Evolutionary conservation across 2,888 invertebrate species (phyloP).

Genomic region (Linnaemya tessellans): DNA sequence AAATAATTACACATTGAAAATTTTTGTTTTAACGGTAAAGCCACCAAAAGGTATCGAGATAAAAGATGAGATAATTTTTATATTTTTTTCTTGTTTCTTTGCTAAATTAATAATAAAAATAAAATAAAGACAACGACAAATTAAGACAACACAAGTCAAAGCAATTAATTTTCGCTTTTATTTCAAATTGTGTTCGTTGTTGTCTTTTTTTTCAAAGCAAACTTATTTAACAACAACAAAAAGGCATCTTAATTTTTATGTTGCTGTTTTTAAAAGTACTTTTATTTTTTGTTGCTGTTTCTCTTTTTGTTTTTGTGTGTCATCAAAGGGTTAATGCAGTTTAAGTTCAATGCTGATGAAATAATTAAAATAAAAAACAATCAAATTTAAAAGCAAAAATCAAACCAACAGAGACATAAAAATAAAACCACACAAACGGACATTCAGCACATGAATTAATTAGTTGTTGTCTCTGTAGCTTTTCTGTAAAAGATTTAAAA

Average conservation of each 20-base stretch:
- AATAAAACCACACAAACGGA: background rate
- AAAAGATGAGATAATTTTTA: conserved; percentile 45
- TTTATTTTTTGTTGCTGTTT: conserved; percentile 14
- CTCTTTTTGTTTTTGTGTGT: conserved; percentile 19
- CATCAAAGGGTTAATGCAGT: conserved; percentile 72
- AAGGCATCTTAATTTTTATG: conserved; percentile 51
- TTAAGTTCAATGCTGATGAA: conserved; percentile 71
- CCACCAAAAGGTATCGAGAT: conserved; percentile 17
- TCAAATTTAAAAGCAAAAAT: conserved; percentile 30
- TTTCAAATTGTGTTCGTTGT: conserved; percentile 7
- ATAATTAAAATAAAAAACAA: conserved; percentile 62
- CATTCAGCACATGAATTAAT: background rate
- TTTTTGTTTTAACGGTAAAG: background rate
- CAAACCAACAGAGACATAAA: conserved; percentile 12
- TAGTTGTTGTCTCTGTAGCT: background rate
- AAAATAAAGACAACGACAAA: conserved; percentile 40
- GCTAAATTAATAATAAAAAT: conserved; percentile 34
- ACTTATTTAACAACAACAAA: conserved; percentile 43
- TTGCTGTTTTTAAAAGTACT: conserved; percentile 57
- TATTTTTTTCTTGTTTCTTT: conserved; percentile 14
- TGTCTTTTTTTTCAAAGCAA: conserved; percentile 46
- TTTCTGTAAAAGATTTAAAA: conserved; percentile 46
- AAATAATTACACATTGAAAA: background rate
- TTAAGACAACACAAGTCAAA: conserved; percentile 66
- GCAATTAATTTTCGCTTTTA: conserved; percentile 62